Evolutionary conservation across 2,113 vertebrate genomes (phyloP).

Genomic region (Eretmochelys imbricata): DNA sequence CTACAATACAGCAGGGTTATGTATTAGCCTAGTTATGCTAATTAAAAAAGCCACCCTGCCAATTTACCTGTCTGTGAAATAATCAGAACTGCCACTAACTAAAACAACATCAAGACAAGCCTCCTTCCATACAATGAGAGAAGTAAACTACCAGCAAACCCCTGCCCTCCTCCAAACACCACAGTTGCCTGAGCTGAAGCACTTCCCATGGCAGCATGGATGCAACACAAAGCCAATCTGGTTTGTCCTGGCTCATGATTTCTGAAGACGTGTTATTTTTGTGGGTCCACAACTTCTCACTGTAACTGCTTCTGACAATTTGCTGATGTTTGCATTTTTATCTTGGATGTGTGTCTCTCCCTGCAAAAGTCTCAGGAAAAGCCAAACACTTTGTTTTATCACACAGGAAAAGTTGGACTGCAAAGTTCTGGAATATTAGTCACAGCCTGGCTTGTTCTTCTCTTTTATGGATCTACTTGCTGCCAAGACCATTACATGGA

Average conservation of each 20-base stretch:
- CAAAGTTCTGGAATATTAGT: slow-evolving; percentile 77
- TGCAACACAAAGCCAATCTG: slow-evolving; percentile 57
- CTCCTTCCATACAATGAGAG: slow-evolving; percentile 43
- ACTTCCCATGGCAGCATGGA: slow-evolving; percentile 44
- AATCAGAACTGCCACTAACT: slow-evolving; percentile 9
- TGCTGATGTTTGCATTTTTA: slow-evolving; percentile 67
- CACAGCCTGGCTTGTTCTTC: slow-evolving; percentile 70
- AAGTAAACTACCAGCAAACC: slow-evolving; percentile 71
- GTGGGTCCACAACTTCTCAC: slow-evolving; percentile 22
- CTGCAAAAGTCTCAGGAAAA: slow-evolving; percentile 64
- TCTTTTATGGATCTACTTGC: slow-evolving; percentile 59
- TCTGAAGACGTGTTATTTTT: slow-evolving; percentile 56
- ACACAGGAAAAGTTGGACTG: slow-evolving; percentile 58
- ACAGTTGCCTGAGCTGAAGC: slow-evolving; percentile 22
- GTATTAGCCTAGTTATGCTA: not conserved
- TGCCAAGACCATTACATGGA: slow-evolving; percentile 74
- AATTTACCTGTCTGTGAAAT: slow-evolving; percentile 11
- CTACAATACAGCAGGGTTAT: not conserved
- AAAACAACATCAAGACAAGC: slow-evolving; percentile 53
- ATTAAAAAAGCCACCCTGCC: not conserved
- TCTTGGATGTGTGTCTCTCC: slow-evolving; percentile 52
- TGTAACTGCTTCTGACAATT: slow-evolving; percentile 58
- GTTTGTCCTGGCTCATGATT: slow-evolving; percentile 43
- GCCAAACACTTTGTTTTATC: slow-evolving; percentile 71
- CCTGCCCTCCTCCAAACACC: slow-evolving; percentile 61